Conservation (phyloP, 2,797 vertebrate species). For the Gephyroberyx darwinii region DNA sequence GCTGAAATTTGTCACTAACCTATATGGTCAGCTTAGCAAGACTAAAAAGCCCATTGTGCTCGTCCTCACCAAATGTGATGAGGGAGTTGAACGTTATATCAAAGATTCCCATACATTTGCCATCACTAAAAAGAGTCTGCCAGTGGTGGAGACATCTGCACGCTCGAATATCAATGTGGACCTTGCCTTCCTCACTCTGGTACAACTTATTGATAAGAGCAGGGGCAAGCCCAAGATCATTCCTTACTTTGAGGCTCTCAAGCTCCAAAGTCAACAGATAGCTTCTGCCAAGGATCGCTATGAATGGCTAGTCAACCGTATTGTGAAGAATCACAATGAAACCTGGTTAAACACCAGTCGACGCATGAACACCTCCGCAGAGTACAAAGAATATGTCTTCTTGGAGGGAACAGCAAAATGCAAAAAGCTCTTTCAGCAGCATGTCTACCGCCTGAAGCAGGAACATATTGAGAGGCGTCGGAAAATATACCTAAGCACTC, state of each 20-base stretch:
- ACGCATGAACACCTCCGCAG: slow-evolving; percentile 89
- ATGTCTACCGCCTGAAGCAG: slow-evolving; percentile 92
- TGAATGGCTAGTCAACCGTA: slow-evolving; percentile 92
- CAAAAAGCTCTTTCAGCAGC: slow-evolving; percentile 95
- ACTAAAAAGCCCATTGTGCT: slow-evolving; percentile 95
- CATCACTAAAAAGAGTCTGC: slow-evolving; percentile 95
- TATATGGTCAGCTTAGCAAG: slow-evolving; percentile 95
- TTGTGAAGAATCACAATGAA: slow-evolving; percentile 95
- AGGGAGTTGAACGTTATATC: slow-evolving; percentile 98
- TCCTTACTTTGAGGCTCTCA: slow-evolving; percentile 96
- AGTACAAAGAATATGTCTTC: slow-evolving; percentile 96
- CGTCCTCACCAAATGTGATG: slow-evolving; percentile 95
- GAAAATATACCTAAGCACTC: slow-evolving; percentile 86
- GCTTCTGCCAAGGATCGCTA: slow-evolving; percentile 96
- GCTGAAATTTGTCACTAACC: slow-evolving; percentile 93
- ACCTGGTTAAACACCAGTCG: slow-evolving; percentile 87
- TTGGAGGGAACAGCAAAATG: slow-evolving; percentile 96
- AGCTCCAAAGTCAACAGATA: slow-evolving; percentile 98
- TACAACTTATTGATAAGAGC: slow-evolving; percentile 92
- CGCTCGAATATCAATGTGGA: slow-evolving; percentile 97
- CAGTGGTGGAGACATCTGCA: slow-evolving; percentile 96
- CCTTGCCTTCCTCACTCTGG: slow-evolving; percentile 92
- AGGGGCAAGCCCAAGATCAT: slow-evolving; percentile 96
- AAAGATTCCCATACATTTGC: slow-evolving; percentile 96
- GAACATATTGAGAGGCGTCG: slow-evolving; percentile 94